Evolutionary conservation across 1,140 invertebrate species (phyloP).

Genomic region (Sycobia sp.): DNA sequence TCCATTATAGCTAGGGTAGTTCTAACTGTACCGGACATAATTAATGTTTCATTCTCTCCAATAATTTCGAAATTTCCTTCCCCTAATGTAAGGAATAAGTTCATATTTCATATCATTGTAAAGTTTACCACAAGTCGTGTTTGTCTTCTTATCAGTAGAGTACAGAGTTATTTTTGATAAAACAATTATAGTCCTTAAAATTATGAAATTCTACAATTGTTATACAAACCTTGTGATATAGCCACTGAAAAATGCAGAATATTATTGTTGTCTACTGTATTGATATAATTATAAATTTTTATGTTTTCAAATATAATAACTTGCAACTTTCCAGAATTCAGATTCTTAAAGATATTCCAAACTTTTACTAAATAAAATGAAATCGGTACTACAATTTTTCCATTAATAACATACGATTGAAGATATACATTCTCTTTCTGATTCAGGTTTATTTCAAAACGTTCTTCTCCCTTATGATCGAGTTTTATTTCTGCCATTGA

Average conservation of each 20-base stretch:
- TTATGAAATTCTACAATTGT: constrained; percentile 5
- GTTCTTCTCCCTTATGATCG: too few species aligned
- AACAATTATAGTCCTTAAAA: neutral
- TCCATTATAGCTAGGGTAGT: constrained; percentile 45
- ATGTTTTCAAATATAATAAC: constrained; percentile 88
- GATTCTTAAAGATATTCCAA: constrained; percentile 78
- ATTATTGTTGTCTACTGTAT: constrained; percentile 69
- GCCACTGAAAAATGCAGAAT: constrained; percentile 75
- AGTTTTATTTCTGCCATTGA: too few species aligned
- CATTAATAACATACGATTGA: constrained; percentile 83
- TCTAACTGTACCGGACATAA: constrained; percentile 73
- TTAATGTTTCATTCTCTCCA: constrained; percentile 74
- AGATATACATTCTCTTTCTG: constrained; percentile 75
- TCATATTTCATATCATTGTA: neutral
- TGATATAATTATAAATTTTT: constrained; percentile 75
- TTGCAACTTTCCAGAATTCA: constrained; percentile 78
- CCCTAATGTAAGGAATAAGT: constrained; percentile 24
- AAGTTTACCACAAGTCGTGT: too few species aligned
- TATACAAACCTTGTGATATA: constrained; percentile 72
- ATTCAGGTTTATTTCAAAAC: constrained; percentile 67
- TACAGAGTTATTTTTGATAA: too few species aligned
- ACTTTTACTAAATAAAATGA: constrained; percentile 81
- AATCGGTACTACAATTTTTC: constrained; percentile 80
- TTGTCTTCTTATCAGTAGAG: too few species aligned
- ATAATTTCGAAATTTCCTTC: constrained; percentile 60